Conservation (phyloP, 2,888 invertebrate genomes). For the Pandemis cinnamomeana region DNA sequence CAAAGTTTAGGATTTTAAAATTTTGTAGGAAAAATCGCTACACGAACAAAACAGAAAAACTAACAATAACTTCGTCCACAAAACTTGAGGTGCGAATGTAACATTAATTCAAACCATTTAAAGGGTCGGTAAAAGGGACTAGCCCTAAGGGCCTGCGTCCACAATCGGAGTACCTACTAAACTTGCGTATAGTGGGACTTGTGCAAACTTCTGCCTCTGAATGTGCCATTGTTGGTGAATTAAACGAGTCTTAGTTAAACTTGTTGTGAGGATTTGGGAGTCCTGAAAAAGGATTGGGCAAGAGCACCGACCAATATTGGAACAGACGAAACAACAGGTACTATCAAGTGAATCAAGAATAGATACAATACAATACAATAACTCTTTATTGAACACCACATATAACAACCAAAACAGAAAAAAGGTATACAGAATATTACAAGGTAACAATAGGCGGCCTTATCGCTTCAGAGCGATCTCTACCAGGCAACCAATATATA, state of each 20-base stretch:
- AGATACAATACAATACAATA: too few relatives aligned
- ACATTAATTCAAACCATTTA: constrained; percentile 1
- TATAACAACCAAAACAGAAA: too few relatives aligned
- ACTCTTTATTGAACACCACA: too few relatives aligned
- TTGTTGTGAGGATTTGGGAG: neutral
- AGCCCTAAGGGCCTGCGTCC: neutral
- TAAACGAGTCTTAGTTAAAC: neutral
- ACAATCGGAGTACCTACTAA: neutral
- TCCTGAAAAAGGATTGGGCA: neutral
- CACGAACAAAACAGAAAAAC: neutral
- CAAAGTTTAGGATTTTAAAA: too few relatives aligned
- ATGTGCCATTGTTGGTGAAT: neutral
- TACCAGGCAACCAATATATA: too few relatives aligned
- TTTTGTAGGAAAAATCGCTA: too few relatives aligned
- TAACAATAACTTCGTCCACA: neutral
- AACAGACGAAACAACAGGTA: too few relatives aligned
- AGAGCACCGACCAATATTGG: too few relatives aligned
- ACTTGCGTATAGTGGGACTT: neutral
- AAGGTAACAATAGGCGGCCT: too few relatives aligned
- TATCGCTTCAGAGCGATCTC: too few relatives aligned
- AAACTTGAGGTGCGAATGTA: neutral
- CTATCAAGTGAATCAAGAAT: too few relatives aligned
- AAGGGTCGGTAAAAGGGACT: neutral
- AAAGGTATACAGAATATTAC: too few relatives aligned
- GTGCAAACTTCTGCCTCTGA: neutral